Percentiles rank a stretch among this genome's conserved stretches.
Conservation (phyloP, 92 coral and sea anemone species). For the Micromussa lordhowensis region DNA sequence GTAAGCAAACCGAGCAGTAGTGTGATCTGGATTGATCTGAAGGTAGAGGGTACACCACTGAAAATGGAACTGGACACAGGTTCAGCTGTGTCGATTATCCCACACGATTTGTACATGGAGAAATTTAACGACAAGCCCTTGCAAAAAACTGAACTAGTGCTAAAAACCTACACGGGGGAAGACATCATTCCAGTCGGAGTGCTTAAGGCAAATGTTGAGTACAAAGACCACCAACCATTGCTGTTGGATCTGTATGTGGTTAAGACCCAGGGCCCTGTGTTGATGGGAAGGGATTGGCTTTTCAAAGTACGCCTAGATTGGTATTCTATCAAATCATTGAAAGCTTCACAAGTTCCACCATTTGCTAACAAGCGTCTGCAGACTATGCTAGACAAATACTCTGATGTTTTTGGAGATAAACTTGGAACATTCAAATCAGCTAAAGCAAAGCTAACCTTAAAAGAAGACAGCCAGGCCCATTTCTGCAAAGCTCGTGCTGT, state of each 20-base stretch:
- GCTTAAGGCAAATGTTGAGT: constrained; percentile 26
- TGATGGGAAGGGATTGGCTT: constrained; percentile 36
- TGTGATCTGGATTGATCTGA: background rate
- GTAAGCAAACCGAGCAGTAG: background rate
- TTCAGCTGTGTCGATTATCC: background rate
- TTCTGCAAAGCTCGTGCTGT: constrained; percentile 21
- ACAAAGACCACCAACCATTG: constrained; percentile 9
- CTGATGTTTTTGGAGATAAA: constrained; percentile 20
- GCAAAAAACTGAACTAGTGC: background rate
- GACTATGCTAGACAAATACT: constrained; percentile 1
- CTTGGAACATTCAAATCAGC: constrained; percentile 19
- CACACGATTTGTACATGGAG: background rate
- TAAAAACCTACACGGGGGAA: constrained; percentile 42
- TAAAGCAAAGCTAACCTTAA: constrained; percentile 11
- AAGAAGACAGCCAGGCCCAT: constrained; percentile 20
- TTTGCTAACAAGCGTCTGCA: background rate
- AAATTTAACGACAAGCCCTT: no score
- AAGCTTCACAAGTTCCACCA: background rate
- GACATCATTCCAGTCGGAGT: constrained; percentile 37
- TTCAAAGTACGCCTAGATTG: constrained; percentile 35
- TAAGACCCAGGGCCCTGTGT: constrained; percentile 8
- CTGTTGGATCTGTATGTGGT: background rate
- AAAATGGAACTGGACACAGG: background rate
- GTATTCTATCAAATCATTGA: background rate
- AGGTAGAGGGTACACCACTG: background rate